Conservation (phyloP, 1,140 invertebrate species). For the Centruroides sculpturatus region DNA sequence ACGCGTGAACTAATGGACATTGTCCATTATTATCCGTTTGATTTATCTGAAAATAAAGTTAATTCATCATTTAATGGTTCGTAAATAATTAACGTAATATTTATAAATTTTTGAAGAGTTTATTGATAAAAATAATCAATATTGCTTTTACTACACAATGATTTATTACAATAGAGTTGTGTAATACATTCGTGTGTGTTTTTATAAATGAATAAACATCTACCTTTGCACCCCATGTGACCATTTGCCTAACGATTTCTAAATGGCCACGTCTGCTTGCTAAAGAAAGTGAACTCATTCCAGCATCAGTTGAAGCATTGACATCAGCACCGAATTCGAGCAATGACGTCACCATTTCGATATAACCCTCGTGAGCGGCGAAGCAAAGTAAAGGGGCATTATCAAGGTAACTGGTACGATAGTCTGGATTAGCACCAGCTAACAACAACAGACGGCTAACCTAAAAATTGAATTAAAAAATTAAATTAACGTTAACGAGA, state of each 20-base stretch:
- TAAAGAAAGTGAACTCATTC: slow-evolving; percentile 59
- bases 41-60: slow-evolving; percentile 23
- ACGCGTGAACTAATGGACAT: slow-evolving; percentile 85
- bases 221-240: slow-evolving; percentile 29
- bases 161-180: no score
- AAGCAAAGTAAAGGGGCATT: slow-evolving; percentile 74
- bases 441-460: slow-evolving; percentile 78
- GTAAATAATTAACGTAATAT: not conserved
- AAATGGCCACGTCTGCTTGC: slow-evolving; percentile 45
- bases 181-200: not conserved
- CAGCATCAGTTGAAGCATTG: slow-evolving; percentile 73
- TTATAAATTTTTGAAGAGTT: not conserved
- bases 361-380: slow-evolving; percentile 71
- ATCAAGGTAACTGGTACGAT: slow-evolving; percentile 49
- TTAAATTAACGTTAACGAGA: not conserved
- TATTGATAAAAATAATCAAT: not conserved
- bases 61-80: not conserved
- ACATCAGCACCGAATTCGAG: slow-evolving; percentile 85
- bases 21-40: slow-evolving; percentile 63
- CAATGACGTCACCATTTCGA: slow-evolving; percentile 72
- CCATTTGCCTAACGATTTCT: slow-evolving; percentile 25
- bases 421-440: slow-evolving; percentile 76
- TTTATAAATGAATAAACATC: not conserved
- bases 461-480: slow-evolving; percentile 22
- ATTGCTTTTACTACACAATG: not conserved